These are phyloP conservation scores for Apocrypta bakeri DNA, from an alignment of 1,140 invertebrate species.

Conservation along the genomic window DNA sequence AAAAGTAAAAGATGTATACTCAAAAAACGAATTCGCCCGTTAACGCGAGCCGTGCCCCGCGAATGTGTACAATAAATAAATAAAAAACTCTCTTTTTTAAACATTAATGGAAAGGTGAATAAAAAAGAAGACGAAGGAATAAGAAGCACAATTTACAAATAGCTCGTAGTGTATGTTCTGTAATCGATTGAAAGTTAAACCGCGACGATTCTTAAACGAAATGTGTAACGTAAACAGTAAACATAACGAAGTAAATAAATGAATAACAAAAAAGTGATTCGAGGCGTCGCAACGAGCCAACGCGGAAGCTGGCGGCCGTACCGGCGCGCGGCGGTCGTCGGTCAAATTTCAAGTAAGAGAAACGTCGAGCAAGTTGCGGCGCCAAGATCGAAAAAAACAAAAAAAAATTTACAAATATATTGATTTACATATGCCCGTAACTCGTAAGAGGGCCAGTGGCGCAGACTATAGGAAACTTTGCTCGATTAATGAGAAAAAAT, in stretches of 20 bases:
- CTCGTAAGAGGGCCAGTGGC: constrained; percentile 71
- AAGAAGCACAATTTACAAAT: constrained; percentile 71
- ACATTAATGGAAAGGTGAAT: constrained; percentile 59
- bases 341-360: neutral
- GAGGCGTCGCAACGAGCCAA: constrained; percentile 39
- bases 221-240: constrained; percentile 49
- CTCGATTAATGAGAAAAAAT: constrained; percentile 44
- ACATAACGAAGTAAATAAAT: constrained; percentile 59
- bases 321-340: constrained; percentile 59
- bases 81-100: constrained; percentile 60
- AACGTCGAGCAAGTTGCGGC: constrained; percentile 32
- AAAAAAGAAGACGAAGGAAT: constrained; percentile 56
- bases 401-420: constrained; percentile 76
- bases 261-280: constrained; percentile 63
- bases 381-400: constrained; percentile 58
- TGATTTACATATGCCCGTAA: constrained; percentile 77
- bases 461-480: constrained; percentile 53
- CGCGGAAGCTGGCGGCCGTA: constrained; percentile 42
- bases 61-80: constrained; percentile 69
- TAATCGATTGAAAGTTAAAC: constrained; percentile 72
- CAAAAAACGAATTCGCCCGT: constrained; percentile 49
- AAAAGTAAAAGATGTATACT: constrained; percentile 33
- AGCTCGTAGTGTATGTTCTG: constrained; percentile 76
- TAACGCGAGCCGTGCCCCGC: constrained; percentile 63
- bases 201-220: constrained; percentile 50